Percentiles rank a stretch among this genome's conserved stretches.
phyloP scores from a whole-genome alignment of 1,140 invertebrate species.

The Listronotus bonariensis region DNA sequence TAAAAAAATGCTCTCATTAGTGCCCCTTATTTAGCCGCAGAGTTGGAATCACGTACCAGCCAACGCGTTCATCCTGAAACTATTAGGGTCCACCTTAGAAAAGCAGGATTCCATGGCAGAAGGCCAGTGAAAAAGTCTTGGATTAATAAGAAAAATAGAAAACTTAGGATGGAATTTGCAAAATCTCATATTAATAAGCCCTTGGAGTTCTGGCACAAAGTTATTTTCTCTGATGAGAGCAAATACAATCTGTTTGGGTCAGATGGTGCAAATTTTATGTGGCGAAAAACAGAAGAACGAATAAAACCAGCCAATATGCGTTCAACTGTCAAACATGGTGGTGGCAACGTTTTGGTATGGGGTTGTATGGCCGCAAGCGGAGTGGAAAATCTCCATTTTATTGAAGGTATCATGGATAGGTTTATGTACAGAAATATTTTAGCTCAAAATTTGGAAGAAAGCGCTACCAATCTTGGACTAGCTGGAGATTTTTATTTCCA shows the following conservation, averaged over 20 bases:
- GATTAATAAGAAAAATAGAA: conserved; percentile 22
- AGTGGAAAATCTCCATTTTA: conserved; percentile 46
- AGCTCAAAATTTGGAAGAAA: background rate
- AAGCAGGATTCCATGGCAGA: conserved; percentile 24
- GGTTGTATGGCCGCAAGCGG: conserved; percentile 49
- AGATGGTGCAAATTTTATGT: conserved; percentile 28
- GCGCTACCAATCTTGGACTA: conserved; percentile 26
- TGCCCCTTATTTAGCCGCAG: no score
- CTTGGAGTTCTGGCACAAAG: conserved; percentile 29
- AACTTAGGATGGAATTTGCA: conserved; percentile 21
- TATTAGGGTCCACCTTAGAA: conserved; percentile 16
- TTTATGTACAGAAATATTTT: background rate
- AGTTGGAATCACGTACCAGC: no score
- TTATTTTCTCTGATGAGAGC: conserved; percentile 28
- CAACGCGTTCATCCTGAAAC: conserved; percentile 5
- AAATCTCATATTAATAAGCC: background rate
- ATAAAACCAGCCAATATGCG: conserved; percentile 15
- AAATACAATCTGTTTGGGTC: conserved; percentile 38
- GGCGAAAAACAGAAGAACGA: conserved; percentile 23
- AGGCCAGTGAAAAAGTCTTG: conserved; percentile 21
- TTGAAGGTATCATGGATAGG: conserved; percentile 51
- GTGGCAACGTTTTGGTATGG: conserved; percentile 49
- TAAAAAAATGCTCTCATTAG: no score
- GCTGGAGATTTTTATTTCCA: conserved; percentile 10
- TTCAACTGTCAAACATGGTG: conserved; percentile 49